Conservation (phyloP, 2,797 vertebrate species). For the Sardinella longiceps region DNA sequence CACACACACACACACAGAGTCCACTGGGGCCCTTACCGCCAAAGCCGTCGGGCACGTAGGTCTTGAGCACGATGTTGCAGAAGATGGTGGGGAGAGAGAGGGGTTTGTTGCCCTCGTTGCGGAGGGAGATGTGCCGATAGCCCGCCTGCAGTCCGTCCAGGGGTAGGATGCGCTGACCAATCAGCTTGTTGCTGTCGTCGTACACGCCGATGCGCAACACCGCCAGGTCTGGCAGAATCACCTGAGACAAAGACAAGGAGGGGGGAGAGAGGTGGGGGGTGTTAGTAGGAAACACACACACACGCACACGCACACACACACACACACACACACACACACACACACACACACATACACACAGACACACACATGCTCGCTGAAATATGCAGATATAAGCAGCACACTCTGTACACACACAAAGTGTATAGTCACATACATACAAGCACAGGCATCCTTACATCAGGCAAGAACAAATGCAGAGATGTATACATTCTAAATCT, state of each 20-base stretch:
- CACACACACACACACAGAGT: not conserved
- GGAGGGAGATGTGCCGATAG: conserved; percentile 95
- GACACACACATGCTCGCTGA: no score
- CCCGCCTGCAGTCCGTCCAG: conserved; percentile 97
- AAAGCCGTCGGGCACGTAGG: conserved; percentile 97
- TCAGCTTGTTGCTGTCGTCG: conserved; percentile 96
- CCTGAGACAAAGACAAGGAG: conserved; percentile 69
- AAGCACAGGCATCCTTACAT: not conserved
- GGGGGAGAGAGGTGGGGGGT: no score
- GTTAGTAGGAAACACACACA: no score
- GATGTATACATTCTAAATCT: no score
- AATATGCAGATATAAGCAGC: no score
- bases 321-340: not conserved
- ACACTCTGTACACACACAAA: no score
- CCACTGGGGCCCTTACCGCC: conserved; percentile 80
- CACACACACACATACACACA: no score
- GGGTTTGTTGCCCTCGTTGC: conserved; percentile 98
- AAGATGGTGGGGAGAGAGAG: conserved; percentile 95
- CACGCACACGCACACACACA: no score
- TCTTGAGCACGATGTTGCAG: conserved; percentile 99
- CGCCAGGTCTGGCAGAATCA: conserved; percentile 95
- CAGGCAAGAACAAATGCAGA: not conserved
- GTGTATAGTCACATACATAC: no score
- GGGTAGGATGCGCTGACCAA: conserved; percentile 95
- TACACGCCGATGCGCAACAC: conserved; percentile 96